Evolutionary conservation across 1,140 invertebrate species (phyloP).

Genomic region (Trissolcus basalis): DNA sequence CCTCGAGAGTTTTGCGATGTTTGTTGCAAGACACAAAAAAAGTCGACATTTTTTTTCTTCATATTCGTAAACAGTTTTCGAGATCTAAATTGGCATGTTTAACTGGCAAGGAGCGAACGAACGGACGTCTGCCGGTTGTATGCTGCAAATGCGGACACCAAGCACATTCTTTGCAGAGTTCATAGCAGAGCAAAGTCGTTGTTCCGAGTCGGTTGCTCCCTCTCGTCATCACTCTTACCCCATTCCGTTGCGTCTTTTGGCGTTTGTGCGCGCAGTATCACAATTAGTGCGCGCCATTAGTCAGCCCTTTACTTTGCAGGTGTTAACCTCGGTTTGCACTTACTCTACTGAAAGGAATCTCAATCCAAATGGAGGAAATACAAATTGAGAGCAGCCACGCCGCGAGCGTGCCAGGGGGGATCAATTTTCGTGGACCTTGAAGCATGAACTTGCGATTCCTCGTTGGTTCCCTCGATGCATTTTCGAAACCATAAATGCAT

Average conservation of each 20-base stretch:
- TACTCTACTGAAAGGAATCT: constrained; percentile 49
- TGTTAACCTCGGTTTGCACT: constrained; percentile 55
- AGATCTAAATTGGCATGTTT: constrained; percentile 41
- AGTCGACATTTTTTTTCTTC: too few species aligned
- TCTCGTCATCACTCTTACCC: constrained; percentile 39
- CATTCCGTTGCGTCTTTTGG: constrained; percentile 31
- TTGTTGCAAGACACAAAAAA: too few species aligned
- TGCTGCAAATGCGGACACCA: constrained; percentile 28
- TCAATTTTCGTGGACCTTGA: constrained; percentile 52
- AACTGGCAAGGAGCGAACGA: constrained; percentile 36
- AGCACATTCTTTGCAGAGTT: constrained; percentile 52
- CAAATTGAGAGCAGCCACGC: constrained; percentile 49
- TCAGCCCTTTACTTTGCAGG: constrained; percentile 57
- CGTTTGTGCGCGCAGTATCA: constrained; percentile 37
- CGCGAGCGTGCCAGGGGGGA: constrained; percentile 34
- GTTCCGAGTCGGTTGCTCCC: constrained; percentile 33
- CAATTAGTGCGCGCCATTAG: constrained; percentile 65
- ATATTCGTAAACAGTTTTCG: too few species aligned
- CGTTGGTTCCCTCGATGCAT: constrained; percentile 25
- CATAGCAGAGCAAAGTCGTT: constrained; percentile 33
- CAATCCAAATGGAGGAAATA: constrained; percentile 51
- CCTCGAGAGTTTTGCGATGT: too few species aligned
- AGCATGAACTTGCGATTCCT: constrained; percentile 53
- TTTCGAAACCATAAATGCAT: constrained; percentile 1
- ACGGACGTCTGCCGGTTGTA: constrained; percentile 14